Evolutionary conservation across 2,113 vertebrate genomes (phyloP).

Genomic region (Anolis carolinensis): DNA sequence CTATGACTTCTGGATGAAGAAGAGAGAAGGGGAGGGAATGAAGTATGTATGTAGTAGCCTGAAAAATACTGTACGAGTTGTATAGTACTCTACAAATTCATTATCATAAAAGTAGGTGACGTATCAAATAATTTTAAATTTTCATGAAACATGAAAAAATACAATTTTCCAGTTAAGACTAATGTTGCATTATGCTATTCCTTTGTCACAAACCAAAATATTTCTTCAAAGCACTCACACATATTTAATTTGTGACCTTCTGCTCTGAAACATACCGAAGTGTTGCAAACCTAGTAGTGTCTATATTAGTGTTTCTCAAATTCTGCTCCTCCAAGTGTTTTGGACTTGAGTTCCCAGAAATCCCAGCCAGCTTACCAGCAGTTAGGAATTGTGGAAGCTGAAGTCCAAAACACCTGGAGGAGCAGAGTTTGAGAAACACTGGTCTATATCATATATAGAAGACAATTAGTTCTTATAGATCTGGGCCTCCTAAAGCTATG

Average conservation of each 20-base stretch:
- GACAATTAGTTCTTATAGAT: background rate
- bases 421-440: too few species aligned
- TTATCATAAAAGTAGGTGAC: background rate
- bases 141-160: background rate
- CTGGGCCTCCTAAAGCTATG: background rate
- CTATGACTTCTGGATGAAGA: slow-evolving; percentile 45
- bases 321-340: too few species aligned
- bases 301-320: too few species aligned
- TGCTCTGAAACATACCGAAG: background rate
- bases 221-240: background rate
- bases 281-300: background rate
- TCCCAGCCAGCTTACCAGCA: too few species aligned
- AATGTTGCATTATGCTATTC: too few species aligned
- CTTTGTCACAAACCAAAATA: background rate
- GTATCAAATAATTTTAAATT: background rate
- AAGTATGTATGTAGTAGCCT: background rate
- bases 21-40: background rate
- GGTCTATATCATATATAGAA: too few species aligned
- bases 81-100: background rate
- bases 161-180: background rate
- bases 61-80: background rate
- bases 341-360: too few species aligned
- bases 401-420: too few species aligned
- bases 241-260: background rate
- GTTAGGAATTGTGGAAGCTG: too few species aligned